phyloP scores from a whole-genome alignment of 64 coral and sea anemone genomes.

The Montipora sp. region DNA sequence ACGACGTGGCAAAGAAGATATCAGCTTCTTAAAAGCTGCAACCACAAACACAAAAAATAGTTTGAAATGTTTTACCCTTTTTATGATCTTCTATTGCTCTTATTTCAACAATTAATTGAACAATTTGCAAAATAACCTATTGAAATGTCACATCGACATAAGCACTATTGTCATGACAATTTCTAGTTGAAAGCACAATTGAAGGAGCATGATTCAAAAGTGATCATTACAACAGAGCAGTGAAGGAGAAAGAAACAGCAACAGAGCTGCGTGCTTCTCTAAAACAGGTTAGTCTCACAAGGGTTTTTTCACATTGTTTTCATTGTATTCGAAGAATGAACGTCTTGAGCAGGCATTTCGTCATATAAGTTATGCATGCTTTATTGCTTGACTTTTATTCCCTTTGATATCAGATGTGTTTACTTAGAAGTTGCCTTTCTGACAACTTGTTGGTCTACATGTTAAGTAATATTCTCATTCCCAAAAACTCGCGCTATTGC shows the following conservation, averaged over 20 bases:
- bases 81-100: neutral
- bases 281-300: neutral
- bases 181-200: neutral
- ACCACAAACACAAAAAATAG: neutral
- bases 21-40: no score
- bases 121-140: neutral
- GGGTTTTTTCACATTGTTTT: neutral
- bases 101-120: neutral
- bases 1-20: no score
- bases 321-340: neutral
- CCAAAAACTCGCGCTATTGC: neutral
- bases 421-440: neutral
- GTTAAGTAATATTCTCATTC: neutral
- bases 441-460: neutral
- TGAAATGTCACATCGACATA: neutral
- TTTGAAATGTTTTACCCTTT: neutral
- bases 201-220: neutral
- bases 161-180: neutral
- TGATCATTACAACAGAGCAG: neutral
- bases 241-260: neutral
- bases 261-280: neutral
- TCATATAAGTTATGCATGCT: neutral
- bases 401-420: neutral
- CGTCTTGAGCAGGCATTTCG: neutral
- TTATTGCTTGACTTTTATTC: no score